Base-by-base conservation (phyloP, 37 sponge, comb jelly and placozoan genomes). In the Agelas oroides region DNA sequence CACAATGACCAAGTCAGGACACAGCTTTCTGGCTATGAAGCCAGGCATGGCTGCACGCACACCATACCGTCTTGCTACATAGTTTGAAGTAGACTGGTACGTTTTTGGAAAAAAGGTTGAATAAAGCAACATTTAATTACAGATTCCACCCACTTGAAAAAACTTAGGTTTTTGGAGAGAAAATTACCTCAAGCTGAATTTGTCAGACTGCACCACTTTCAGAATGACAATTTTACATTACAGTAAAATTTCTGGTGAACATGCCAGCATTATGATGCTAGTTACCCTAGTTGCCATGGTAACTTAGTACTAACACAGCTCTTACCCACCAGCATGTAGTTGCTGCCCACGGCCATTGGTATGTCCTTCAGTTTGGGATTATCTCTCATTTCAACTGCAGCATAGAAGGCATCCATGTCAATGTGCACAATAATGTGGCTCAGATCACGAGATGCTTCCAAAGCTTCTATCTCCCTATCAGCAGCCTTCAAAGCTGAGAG, bases 331-430 rank as follows among this genome's bases (percentile, higher is more conserved):
- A 94, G 66, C 99, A 98, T 98, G 32, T 85, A 73, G 30, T 59
- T 70, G 20, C 97, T 78, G 19, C 96, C 99, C 3, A 98, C 99
- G 16, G 99, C 96, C 95, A 98, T 94, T 19, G 99, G 96, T 0
- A 90, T 79, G 54, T 92, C 91, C 27, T 60, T 67, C 73, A 96
- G 76, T 25, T 33, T 32, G 14, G 99, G 96, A 31, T 96, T 72
- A 64, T 98, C 94, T 63, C 93, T 92, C 87, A 96, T 98, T 53
- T 98, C 99, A 8, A 98, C 96, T 46, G 99, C 91, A 2, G 99
- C 99, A 80, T 96, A 98, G 77, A 98, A 98, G 20, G 97, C 97
- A 82, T 98, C 99, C 99, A 98, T 98, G 84, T 98, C 99, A 32
- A 96, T 79, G 58, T 98, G 99, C 55, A 98, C 99, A 2, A 98